Evolutionary conservation across 2,797 vertebrate species (phyloP).

Genomic region (Choloepus didactylus): DNA sequence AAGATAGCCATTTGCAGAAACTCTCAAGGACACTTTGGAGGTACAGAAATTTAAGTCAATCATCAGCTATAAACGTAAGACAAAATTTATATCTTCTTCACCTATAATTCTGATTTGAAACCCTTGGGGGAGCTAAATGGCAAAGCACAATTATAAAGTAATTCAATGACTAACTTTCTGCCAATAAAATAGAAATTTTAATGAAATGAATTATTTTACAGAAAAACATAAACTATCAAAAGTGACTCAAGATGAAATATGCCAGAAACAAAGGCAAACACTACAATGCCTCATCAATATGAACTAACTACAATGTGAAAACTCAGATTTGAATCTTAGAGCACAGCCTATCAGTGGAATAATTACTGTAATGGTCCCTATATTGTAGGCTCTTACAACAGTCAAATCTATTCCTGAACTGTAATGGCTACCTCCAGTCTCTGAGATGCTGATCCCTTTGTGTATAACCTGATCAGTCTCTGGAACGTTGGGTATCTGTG

Average conservation of each 20-base stretch:
- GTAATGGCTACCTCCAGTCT: no score
- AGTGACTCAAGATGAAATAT: not conserved
- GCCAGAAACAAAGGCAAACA: no score
- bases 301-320: no score
- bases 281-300: no score
- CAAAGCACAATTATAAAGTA: not conserved
- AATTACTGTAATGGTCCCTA: no score
- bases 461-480: no score
- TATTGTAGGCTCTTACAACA: no score
- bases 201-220: conserved; percentile 26
- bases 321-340: no score
- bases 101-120: conserved; percentile 32
- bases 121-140: not conserved
- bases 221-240: not conserved
- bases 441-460: no score
- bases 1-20: not conserved
- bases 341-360: no score
- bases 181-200: conserved; percentile 1
- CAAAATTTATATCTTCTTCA: not conserved
- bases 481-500: no score
- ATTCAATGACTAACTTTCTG: not conserved
- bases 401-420: no score
- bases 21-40: not conserved
- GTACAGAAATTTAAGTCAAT: not conserved
- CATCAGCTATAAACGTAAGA: not conserved